These are phyloP conservation scores for Platichthys stellatus DNA, from an alignment of 2,113 vertebrate species.

Conservation along the genomic window DNA sequence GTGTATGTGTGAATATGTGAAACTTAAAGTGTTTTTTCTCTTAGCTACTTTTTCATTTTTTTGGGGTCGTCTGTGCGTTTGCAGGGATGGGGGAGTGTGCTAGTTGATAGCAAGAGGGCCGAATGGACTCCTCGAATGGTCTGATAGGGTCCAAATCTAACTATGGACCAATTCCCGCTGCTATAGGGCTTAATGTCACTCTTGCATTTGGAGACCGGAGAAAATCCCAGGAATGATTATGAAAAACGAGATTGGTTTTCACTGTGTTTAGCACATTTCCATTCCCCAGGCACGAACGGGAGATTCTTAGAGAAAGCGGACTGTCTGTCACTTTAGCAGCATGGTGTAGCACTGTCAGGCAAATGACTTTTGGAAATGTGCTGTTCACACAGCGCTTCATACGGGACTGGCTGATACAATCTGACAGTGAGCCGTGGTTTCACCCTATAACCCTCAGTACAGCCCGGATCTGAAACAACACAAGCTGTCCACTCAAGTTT, in stretches of 20 bases:
- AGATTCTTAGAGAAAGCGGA: slow-evolving; percentile 64
- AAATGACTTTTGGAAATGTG: slow-evolving; percentile 68
- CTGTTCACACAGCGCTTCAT: slow-evolving; percentile 54
- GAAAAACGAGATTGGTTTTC: slow-evolving; percentile 78
- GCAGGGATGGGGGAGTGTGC: slow-evolving; percentile 1
- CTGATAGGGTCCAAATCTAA: slow-evolving; percentile 71
- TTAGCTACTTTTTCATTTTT: slow-evolving; percentile 57
- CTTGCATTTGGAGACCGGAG: slow-evolving; percentile 67
- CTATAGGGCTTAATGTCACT: slow-evolving; percentile 77
- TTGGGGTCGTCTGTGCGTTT: slow-evolving; percentile 10
- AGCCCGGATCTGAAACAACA: slow-evolving; percentile 40
- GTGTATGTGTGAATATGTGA: slow-evolving; percentile 7
- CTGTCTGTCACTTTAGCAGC: slow-evolving; percentile 69
- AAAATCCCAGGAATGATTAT: slow-evolving; percentile 78
- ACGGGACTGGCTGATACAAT: slow-evolving; percentile 45
- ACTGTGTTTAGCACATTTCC: slow-evolving; percentile 77
- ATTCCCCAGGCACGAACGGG: slow-evolving; percentile 59
- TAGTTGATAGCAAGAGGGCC: slow-evolving; percentile 44
- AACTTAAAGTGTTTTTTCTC: slow-evolving; percentile 45
- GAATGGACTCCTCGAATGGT: slow-evolving; percentile 63
- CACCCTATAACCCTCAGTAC: slow-evolving; percentile 32
- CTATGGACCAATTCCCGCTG: slow-evolving; percentile 67
- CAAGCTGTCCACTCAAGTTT: slow-evolving; percentile 24
- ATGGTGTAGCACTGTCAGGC: slow-evolving; percentile 68
- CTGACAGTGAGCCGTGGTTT: slow-evolving; percentile 64